phyloP scores from a whole-genome alignment of 2,113 vertebrate genomes.

The Nipponia nippon region DNA sequence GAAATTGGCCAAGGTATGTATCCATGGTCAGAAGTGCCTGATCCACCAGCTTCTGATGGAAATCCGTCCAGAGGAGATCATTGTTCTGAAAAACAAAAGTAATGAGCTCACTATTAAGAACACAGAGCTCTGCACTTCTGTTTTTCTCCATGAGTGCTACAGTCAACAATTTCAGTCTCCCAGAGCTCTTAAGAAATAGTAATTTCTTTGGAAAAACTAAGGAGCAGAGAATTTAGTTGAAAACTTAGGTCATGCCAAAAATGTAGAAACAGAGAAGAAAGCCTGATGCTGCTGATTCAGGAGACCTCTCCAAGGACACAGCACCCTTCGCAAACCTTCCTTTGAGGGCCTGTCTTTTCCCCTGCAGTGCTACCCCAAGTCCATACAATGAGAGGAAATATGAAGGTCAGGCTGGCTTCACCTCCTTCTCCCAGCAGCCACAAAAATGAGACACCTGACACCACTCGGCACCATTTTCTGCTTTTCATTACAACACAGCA shows the following conservation, averaged over 20 bases:
- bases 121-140: background rate
- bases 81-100: slow-evolving; percentile 81
- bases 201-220: background rate
- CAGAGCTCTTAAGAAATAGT: background rate
- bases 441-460: background rate
- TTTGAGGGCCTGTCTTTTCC: background rate
- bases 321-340: background rate
- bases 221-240: background rate
- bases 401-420: background rate
- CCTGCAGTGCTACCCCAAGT: background rate
- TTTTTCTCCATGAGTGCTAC: background rate
- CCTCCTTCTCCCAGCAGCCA: background rate
- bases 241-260: background rate
- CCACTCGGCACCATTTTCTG: background rate
- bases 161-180: background rate
- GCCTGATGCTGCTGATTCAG: background rate
- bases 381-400: background rate
- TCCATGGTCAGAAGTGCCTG: slow-evolving; percentile 98
- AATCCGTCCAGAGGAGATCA: slow-evolving; percentile 94
- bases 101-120: background rate
- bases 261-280: background rate
- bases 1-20: slow-evolving; percentile 97
- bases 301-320: background rate
- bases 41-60: slow-evolving; percentile 97
- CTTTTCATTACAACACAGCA: background rate